Evolutionary conservation across 2,113 vertebrate genomes (phyloP).

Genomic region (Callionymus lyra): DNA sequence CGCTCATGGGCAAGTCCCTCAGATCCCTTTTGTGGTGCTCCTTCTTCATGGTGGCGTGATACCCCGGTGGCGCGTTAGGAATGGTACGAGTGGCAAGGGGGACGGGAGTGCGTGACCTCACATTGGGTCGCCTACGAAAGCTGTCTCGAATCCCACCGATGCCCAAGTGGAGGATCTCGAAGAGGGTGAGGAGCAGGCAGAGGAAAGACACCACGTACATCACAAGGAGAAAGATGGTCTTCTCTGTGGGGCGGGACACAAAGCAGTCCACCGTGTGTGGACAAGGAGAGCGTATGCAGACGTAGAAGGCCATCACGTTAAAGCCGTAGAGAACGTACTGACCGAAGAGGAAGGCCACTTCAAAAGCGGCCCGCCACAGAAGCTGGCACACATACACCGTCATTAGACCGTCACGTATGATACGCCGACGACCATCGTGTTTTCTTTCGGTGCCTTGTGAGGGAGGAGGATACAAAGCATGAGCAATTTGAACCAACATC

Average conservation of each 20-base stretch:
- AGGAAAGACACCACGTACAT: conserved; percentile 81
- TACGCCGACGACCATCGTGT: conserved; percentile 75
- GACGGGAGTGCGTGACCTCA: conserved; percentile 24
- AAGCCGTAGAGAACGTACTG: conserved; percentile 80
- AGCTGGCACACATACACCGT: conserved; percentile 77
- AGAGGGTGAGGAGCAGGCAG: conserved; percentile 76
- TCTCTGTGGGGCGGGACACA: conserved; percentile 82
- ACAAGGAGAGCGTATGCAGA: conserved; percentile 76
- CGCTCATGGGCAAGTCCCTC: conserved; percentile 44
- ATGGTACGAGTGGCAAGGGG: conserved; percentile 6
- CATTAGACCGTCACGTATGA: conserved; percentile 80
- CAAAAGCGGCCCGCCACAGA: conserved; percentile 70
- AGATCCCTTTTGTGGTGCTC: conserved; percentile 60
- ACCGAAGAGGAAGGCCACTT: conserved; percentile 74
- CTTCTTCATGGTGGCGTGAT: conserved; percentile 73
- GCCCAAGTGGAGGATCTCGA: conserved; percentile 77
- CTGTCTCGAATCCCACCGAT: conserved; percentile 71
- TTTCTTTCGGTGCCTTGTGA: conserved; percentile 41
- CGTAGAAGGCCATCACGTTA: conserved; percentile 71
- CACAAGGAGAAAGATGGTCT: conserved; percentile 80
- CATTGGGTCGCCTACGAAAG: conserved; percentile 42
- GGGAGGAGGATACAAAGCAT: not conserved
- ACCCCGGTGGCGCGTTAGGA: conserved; percentile 69
- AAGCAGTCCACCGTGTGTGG: conserved; percentile 83
- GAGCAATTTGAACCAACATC: not conserved